Conservation (phyloP, 2,797 vertebrate species). For the Arnoldichthys spilopterus region DNA sequence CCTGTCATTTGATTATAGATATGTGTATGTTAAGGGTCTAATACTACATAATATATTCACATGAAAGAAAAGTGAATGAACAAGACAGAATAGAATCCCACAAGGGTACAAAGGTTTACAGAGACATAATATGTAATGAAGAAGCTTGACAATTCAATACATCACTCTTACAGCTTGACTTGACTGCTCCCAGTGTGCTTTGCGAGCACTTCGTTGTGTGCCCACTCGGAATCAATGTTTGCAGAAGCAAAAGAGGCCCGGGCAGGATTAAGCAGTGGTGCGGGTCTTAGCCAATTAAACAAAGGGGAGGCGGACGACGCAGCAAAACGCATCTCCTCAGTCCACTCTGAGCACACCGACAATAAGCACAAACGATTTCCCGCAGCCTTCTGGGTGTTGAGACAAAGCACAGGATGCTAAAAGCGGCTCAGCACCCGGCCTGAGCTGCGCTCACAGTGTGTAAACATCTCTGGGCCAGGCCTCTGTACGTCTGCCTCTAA, state of each 20-base stretch:
- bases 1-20: no score
- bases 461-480: slow-evolving; percentile 49
- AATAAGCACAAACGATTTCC: slow-evolving; percentile 50
- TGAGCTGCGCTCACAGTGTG: slow-evolving; percentile 21
- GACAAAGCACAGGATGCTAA: slow-evolving; percentile 41
- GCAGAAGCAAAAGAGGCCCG: slow-evolving; percentile 23
- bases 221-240: slow-evolving; percentile 46
- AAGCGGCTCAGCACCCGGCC: slow-evolving; percentile 32
- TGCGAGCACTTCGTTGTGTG: slow-evolving; percentile 30
- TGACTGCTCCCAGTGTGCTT: slow-evolving; percentile 30
- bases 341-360: slow-evolving; percentile 38
- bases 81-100: no score
- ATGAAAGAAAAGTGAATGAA: no score
- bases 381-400: slow-evolving; percentile 41
- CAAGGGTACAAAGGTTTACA: no score
- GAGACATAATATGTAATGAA: no score
- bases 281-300: slow-evolving; percentile 55
- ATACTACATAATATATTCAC: no score
- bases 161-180: not conserved
- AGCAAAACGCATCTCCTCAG: slow-evolving; percentile 27
- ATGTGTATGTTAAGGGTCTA: no score
- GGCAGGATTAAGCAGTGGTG: slow-evolving; percentile 47
- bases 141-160: no score
- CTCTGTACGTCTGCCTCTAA: slow-evolving; percentile 21
- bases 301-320: slow-evolving; percentile 35